phyloP scores from a whole-genome alignment of 2,797 vertebrate species.

The Leptodactylus fallax region DNA sequence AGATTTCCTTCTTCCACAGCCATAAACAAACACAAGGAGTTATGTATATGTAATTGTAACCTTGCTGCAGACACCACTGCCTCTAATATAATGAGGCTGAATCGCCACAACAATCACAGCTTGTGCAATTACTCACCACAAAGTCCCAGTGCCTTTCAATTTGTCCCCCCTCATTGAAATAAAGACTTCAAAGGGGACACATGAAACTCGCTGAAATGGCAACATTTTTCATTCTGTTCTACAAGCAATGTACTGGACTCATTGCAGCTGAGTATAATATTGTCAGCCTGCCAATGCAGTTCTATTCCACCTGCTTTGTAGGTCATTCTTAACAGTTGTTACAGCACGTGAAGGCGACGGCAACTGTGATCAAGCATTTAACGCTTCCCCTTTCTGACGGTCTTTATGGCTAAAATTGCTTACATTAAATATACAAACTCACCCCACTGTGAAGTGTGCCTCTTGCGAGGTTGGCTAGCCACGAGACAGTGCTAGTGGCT shows the following conservation, averaged over 20 bases:
- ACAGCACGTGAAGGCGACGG: slow-evolving; percentile 69
- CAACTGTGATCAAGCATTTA: slow-evolving; percentile 72
- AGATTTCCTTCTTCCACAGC: background rate
- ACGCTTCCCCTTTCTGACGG: slow-evolving; percentile 63
- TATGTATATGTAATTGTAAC: slow-evolving; percentile 65
- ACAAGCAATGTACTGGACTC: slow-evolving; percentile 54
- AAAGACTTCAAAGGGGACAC: slow-evolving; percentile 69
- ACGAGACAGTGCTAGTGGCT: slow-evolving; percentile 73
- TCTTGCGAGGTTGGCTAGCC: slow-evolving; percentile 74
- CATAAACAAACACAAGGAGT: slow-evolving; percentile 51
- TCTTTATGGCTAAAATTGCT: slow-evolving; percentile 69
- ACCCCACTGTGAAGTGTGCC: slow-evolving; percentile 81
- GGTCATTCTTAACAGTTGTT: slow-evolving; percentile 71
- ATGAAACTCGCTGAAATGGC: slow-evolving; percentile 70
- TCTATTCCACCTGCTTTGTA: slow-evolving; percentile 67
- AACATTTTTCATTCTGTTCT: slow-evolving; percentile 61
- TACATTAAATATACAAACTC: slow-evolving; percentile 78
- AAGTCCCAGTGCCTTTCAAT: slow-evolving; percentile 67
- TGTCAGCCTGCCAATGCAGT: slow-evolving; percentile 66
- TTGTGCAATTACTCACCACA: slow-evolving; percentile 70
- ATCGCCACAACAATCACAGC: slow-evolving; percentile 60
- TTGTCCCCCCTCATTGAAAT: slow-evolving; percentile 69
- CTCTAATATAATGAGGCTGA: slow-evolving; percentile 57
- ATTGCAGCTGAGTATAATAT: slow-evolving; percentile 15
- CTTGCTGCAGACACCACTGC: slow-evolving; percentile 66